phyloP scores from a whole-genome alignment of 2,113 vertebrate genomes.

The Mesembrinibis cayennensis region DNA sequence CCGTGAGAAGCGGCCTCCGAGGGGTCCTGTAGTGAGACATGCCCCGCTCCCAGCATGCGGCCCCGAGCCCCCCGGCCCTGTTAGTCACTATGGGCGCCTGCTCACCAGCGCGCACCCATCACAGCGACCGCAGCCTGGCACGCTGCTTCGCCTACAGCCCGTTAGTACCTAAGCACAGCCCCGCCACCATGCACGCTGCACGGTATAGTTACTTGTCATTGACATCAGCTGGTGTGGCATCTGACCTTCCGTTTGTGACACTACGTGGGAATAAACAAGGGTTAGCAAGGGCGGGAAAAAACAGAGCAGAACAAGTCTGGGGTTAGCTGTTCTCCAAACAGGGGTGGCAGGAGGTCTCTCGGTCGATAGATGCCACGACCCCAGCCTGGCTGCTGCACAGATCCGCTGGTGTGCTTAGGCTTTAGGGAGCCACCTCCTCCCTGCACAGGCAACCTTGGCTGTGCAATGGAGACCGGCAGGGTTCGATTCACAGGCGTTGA shows the following conservation, averaged over 20 bases:
- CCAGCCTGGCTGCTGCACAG: background rate
- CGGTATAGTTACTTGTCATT: constrained; percentile 90
- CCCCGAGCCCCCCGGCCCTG: background rate
- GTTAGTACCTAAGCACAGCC: constrained; percentile 78
- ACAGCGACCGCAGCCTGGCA: background rate
- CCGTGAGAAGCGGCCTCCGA: accelerated
- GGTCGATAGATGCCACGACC: accelerated
- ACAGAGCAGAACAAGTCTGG: background rate
- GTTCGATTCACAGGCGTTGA: background rate
- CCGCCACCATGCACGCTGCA: constrained; percentile 85
- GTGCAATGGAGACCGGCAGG: background rate
- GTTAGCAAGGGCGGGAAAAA: constrained; percentile 63
- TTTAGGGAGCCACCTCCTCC: background rate
- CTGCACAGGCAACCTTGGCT: background rate
- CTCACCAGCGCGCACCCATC: background rate
- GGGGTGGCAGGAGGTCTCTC: accelerated
- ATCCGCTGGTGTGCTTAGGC: background rate
- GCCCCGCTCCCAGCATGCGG: constrained; percentile 40
- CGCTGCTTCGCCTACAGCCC: background rate
- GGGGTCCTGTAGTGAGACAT: background rate
- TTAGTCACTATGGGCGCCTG: constrained; percentile 14
- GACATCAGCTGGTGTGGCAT: constrained; percentile 83
- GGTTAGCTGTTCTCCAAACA: background rate
- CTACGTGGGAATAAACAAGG: constrained; percentile 78
- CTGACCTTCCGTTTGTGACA: constrained; percentile 81